Base-by-base conservation (phyloP, 1,140 invertebrate genomes). In the Pomacea maculata region DNA sequence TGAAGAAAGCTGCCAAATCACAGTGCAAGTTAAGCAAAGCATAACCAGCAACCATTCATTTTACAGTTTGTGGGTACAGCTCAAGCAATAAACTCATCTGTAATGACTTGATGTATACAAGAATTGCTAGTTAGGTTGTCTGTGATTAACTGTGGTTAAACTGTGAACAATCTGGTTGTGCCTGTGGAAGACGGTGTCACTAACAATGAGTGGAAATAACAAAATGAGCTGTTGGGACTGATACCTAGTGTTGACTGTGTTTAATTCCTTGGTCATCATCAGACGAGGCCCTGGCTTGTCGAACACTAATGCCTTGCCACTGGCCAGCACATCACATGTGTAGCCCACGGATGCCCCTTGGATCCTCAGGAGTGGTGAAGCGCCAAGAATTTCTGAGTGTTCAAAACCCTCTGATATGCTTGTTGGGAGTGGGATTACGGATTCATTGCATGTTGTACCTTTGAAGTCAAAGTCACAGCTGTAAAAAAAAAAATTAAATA, bases 391-490 rank as follows among this genome's bases (percentile, higher is more conserved):
- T 54, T 73, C 68, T 0, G 85, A 52, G 52, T 88, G 84, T 64
- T 86, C 86, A 82, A 92, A 90, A 29, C 87, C 88, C 73, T 92
- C 92, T 19, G 89, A 86, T 19, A 92, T 72, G 54, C 85, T 84
- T n/a, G 87, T 85, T 11, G 89, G 88, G 63, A 88, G 87, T 12
- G 85, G 87, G 1, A 86, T 78, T 7, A 88, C 86, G 15, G 90
- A 70, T 19, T 81, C 61, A 65, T 88, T 83, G 87, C 92, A 92
- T 0, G 85, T 85, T 0, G 79, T 65, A 0, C 92, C 92, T 78
- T 82, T 77, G 81, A 88, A 92, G 11, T 91, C 92, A 86, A 91
- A 91, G 81, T 92, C 91, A 88, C 92, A 92, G 63, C 91, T 92
- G 85, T 7, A 82, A 55, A 75, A 21, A 75, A 55, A 29, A 68